Percentiles rank a stretch among this genome's conserved stretches.
Conservation (phyloP, 2,113 vertebrate species). For the Eulacestoma nigropectus region DNA sequence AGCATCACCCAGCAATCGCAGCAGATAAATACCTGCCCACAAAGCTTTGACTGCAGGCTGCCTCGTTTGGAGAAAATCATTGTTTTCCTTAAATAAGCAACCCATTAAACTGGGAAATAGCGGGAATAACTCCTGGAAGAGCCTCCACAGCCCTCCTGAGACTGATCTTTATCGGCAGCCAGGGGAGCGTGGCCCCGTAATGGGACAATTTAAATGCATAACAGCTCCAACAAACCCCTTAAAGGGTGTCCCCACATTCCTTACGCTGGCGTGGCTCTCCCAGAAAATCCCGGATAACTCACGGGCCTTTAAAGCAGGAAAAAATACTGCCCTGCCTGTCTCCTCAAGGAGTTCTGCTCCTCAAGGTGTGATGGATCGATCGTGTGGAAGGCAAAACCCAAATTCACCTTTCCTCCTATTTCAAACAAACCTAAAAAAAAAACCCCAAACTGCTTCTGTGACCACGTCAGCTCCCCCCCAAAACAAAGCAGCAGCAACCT, state of each 20-base stretch:
- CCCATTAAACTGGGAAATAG: constrained; percentile 4
- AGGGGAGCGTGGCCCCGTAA: constrained; percentile 58
- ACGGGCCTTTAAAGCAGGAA: constrained; percentile 40
- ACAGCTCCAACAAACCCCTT: constrained; percentile 65
- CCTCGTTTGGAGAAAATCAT: constrained; percentile 48
- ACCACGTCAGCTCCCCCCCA: not conserved
- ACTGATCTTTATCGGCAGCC: constrained; percentile 37
- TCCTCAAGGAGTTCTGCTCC: not conserved
- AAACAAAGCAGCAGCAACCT: not conserved
- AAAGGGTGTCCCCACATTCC: constrained; percentile 55
- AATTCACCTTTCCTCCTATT: not conserved
- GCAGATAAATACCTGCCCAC: not conserved
- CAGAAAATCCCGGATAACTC: constrained; percentile 54
- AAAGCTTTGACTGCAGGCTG: not conserved
- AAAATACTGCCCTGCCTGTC: not conserved
- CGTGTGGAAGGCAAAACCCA: not conserved
- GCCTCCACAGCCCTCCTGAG: constrained; percentile 21
- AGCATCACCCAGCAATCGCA: too few species aligned
- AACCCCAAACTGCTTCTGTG: fast-evolving
- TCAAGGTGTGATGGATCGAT: not conserved
- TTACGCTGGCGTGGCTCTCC: constrained; percentile 61
- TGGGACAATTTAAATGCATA: constrained; percentile 77
- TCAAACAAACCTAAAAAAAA: not conserved
- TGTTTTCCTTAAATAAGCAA: constrained; percentile 28
- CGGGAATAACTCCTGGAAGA: constrained; percentile 24